Base-by-base conservation (phyloP, 64 coral and sea anemone species). In the Pocillopora damicornis region DNA sequence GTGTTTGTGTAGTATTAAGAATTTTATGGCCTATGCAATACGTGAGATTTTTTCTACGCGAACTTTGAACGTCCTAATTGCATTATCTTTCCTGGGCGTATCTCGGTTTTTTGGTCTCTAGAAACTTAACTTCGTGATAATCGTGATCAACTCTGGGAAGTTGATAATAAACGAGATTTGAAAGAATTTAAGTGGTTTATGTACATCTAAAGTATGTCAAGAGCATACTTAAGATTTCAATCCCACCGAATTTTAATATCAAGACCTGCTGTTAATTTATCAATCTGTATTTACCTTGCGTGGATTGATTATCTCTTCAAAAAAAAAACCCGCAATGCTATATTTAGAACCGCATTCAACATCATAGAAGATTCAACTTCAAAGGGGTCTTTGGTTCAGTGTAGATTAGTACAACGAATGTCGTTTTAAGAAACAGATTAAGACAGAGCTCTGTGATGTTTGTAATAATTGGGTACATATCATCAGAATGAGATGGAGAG, bases 241-340 rank as follows among this genome's bases (percentile, higher is more conserved):
- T 22, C 75, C 37, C n/a, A 11, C 75, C 75, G 75, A 56, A 58
- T 7, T 51, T 18, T 20, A 20, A 37, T 58, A 77, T 77, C 75
- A 16, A 42, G 75, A 17, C 17, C 5, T 12, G 5, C 45, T 22
- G n/a, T 77, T 37, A 20, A 45, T 77, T 56, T 77, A 17, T 77
- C 11, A 77, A 77, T 5, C 45, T 77, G 37, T 77, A 77, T 58
- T 77, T 20, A 57, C 75, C 42, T 77, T 11, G 9, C 11, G 11
- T 58, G 45, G 75, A 77, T 77, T 77, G 42, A 51, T 77, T 51
- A 77, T 77, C 75, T 77, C 57, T 45, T 10, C 15, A 71, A 71
- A 23, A 57, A 51, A 77, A 77, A n/a, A 51, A 56, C 58, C 16
- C 45, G 56, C 17, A 9, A 77, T 9, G 38, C 6, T 58, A 77